Conservation (phyloP, 1,140 invertebrate genomes). For the Eurosta solidaginis region DNA sequence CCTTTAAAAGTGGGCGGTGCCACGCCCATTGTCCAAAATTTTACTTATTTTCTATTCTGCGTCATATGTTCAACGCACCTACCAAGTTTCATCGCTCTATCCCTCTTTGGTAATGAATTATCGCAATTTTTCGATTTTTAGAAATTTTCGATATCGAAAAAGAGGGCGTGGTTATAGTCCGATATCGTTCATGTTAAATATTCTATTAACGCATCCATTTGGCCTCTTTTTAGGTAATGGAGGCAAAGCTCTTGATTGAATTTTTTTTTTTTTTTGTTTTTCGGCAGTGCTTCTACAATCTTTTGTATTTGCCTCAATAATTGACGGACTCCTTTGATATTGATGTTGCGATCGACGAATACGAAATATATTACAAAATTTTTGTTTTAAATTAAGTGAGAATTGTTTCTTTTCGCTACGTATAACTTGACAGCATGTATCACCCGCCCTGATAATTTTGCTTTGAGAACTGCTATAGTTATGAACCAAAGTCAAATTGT, state of each 20-base stretch:
- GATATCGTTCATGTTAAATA: too few relatives aligned
- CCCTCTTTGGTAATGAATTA: too few relatives aligned
- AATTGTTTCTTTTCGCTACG: constrained; percentile 57
- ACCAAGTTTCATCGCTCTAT: too few relatives aligned
- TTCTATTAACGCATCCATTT: too few relatives aligned
- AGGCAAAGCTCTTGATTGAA: constrained; percentile 72
- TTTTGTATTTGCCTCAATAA: not conserved
- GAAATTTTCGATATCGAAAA: too few relatives aligned
- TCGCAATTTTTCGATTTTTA: too few relatives aligned
- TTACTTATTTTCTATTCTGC: too few relatives aligned
- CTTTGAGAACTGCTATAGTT: constrained; percentile 10
- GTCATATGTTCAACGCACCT: too few relatives aligned
- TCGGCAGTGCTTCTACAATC: constrained; percentile 44
- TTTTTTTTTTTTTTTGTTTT: constrained; percentile 63
- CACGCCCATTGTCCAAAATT: too few relatives aligned
- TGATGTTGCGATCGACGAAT: constrained; percentile 65
- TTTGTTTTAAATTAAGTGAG: constrained; percentile 76
- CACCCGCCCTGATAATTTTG: not conserved
- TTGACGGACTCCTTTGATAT: constrained; percentile 41
- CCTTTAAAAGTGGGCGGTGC: too few relatives aligned
- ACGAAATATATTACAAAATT: constrained; percentile 81
- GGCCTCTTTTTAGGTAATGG: constrained; percentile 73
- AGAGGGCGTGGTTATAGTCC: too few relatives aligned
- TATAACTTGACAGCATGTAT: constrained; percentile 52
- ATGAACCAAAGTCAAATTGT: constrained; percentile 34